Base-by-base conservation (phyloP, 2,888 invertebrate genomes). In the Drosophila multiciliata region DNA sequence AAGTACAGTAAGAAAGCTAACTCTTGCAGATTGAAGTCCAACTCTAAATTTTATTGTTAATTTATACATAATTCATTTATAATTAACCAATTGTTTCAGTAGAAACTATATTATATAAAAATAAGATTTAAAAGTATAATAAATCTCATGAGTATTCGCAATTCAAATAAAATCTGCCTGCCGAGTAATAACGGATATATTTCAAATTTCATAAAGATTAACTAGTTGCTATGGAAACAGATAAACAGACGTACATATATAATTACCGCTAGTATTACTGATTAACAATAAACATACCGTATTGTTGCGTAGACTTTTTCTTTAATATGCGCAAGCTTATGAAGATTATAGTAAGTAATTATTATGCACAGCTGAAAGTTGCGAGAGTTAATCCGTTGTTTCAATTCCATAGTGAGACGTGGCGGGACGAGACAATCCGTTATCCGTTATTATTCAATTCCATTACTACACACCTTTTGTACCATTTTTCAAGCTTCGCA, bases 371-470 rank as follows among this genome's bases (percentile, higher is more conserved):
- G 3, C 1, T 20, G 20, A n/a, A 9, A 29, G 15, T 29, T 9
- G 9, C 1, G 12, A 23, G 20, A 40, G 29, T 40, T 57, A 17
- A 42, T 42, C 32, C 29, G n/a, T 55, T 55, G 35, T 53, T 65
- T 26, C n/a, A 50, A 32, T 36, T 53, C 32, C 53, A 15, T 20
- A 12, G 29, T 54, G 17, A 6, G 33, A 9, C 32, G 11, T 35
- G 17, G 2, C 11, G 11, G 1, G 17, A 26, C 15, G 11, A 53
- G 17, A 6, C 17, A 6, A 2, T 17, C 20, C 15, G 12, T 70
- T 49, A 70, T 62, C 75, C 49, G 59, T 74, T 70, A 66, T 75
- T 53, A 52, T 69, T 58, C 53, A 49, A 52, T 61, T 79, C 75
- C 80, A 77, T 79, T 79, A 79, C 63, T 55, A n/a, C 53, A 45